These are phyloP conservation scores for Propithecus deckenii DNA, from an alignment of 2,797 vertebrate genomes.

Conservation along the genomic window DNA sequence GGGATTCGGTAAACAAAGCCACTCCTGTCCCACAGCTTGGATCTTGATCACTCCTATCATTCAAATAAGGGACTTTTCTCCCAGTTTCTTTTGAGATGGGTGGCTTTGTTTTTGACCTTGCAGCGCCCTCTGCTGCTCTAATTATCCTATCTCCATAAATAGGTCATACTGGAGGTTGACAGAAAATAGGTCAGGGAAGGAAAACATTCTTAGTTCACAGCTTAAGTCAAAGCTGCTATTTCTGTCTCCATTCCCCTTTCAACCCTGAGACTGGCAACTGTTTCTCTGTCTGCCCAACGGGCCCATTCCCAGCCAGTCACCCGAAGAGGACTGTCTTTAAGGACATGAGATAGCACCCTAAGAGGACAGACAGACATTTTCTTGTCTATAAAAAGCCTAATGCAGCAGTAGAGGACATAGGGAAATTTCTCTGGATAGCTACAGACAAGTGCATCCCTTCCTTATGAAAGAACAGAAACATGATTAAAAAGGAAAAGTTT, in stretches of 20 bases:
- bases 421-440: background rate
- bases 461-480: background rate
- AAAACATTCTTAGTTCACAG: constrained; percentile 61
- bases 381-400: background rate
- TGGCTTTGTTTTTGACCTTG: constrained; percentile 63
- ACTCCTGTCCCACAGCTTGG: background rate
- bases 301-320: background rate
- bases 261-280: constrained; percentile 28
- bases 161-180: background rate
- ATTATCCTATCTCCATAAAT: constrained; percentile 4
- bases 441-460: background rate
- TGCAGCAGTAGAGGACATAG: background rate
- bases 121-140: constrained; percentile 75
- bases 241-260: constrained; percentile 13
- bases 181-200: constrained; percentile 58
- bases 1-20: background rate
- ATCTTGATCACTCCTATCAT: background rate
- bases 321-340: constrained; percentile 16
- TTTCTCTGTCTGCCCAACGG: background rate
- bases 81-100: background rate
- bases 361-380: background rate
- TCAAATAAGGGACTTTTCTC: background rate
- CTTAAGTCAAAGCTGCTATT: constrained; percentile 52
- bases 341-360: background rate
- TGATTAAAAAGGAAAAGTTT: background rate